phyloP scores from a whole-genome alignment of 2,888 invertebrate genomes.

The Erebia ligea region DNA sequence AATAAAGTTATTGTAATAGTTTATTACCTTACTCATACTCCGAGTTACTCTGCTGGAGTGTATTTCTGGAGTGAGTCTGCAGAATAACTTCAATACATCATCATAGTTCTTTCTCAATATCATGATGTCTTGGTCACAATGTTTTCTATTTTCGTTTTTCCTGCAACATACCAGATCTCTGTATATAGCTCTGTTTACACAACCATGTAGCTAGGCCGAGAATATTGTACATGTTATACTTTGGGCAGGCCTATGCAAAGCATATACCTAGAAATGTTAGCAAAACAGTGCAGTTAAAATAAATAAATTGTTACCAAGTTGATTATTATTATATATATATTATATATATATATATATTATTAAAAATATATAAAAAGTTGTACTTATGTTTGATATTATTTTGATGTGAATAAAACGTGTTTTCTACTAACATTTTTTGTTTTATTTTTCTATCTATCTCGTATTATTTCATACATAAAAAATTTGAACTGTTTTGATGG shows the following conservation, averaged over 20 bases:
- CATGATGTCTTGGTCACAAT: neutral
- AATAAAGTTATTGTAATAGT: conserved; percentile 55
- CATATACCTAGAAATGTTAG: no score
- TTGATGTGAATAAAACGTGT: conserved; percentile 61
- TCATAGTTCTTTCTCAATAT: neutral
- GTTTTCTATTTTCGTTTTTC: conserved; percentile 28
- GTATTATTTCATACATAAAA: no score
- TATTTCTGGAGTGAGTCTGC: conserved; percentile 39
- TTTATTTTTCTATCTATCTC: neutral
- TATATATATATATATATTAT: conserved; percentile 32
- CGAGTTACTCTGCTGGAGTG: conserved; percentile 53
- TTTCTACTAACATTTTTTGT: conserved; percentile 43
- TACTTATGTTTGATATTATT: conserved; percentile 68
- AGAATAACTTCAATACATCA: conserved; percentile 39
- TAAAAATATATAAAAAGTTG: no score
- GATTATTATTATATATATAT: conserved; percentile 33
- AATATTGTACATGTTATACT: neutral
- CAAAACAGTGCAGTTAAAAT: neutral
- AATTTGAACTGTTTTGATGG: no score
- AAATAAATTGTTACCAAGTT: conserved; percentile 1
- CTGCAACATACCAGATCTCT: conserved; percentile 17
- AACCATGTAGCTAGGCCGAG: neutral
- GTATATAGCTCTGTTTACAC: neutral
- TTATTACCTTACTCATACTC: conserved; percentile 47
- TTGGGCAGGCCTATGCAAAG: no score